Evolutionary conservation across 2,888 invertebrate species (phyloP).

Genomic region (Acanthopleura granulata): DNA sequence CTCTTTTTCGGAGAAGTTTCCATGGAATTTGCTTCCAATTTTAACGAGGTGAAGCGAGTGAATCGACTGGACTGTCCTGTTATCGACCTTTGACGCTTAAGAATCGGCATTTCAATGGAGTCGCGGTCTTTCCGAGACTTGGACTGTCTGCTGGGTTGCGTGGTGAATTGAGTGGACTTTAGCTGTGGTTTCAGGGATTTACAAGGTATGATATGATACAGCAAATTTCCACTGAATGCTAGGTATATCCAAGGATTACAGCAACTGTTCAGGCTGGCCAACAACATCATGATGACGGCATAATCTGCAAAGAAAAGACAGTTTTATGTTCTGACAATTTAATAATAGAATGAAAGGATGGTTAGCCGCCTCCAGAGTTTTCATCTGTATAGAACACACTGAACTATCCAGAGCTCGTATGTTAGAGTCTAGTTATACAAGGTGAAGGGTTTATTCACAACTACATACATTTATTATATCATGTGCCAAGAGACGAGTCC

Average conservation of each 20-base stretch:
- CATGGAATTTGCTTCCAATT: neutral
- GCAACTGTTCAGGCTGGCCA: conserved; percentile 77
- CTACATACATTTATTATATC: too few species aligned
- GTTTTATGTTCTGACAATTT: neutral
- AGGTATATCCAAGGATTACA: conserved; percentile 75
- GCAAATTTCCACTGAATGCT: conserved; percentile 48
- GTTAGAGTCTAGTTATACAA: too few species aligned
- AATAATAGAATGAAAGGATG: too few species aligned
- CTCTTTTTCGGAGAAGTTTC: neutral
- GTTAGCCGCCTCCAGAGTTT: too few species aligned
- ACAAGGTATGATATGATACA: neutral
- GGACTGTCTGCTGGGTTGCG: neutral
- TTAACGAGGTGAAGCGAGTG: neutral
- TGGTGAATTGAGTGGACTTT: neutral
- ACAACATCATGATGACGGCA: conserved; percentile 43
- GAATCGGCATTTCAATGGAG: neutral
- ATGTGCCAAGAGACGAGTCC: too few species aligned
- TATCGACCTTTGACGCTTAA: neutral
- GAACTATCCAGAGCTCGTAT: too few species aligned
- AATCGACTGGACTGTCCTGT: neutral
- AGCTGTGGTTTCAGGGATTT: neutral
- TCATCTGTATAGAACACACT: too few species aligned
- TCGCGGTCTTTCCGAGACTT: neutral
- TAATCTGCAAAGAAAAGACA: conserved; percentile 38
- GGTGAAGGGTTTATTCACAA: too few species aligned